Base-by-base conservation (phyloP, 2,888 invertebrate species). In the Heliconius hortense region DNA sequence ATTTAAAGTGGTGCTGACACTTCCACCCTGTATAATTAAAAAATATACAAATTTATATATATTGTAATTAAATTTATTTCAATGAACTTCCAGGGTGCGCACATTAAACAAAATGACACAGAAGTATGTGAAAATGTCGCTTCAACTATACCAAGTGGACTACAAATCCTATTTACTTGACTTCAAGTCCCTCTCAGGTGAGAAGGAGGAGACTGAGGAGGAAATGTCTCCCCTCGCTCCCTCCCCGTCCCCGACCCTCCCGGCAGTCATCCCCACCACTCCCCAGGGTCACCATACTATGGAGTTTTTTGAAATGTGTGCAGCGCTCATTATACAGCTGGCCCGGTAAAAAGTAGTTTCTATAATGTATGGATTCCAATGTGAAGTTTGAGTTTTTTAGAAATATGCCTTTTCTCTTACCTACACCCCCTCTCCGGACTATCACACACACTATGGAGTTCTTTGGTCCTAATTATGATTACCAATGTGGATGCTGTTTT, bases 301-400 rank as follows among this genome's bases (percentile, higher is more conserved):
- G 98, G 99, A 99, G 94, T 99, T 99, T 94, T 99, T 99, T 87
- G 99, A 99, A 94, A 99, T 99, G 99, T 99, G 99, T 91, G 99
- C 99, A 28, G 98, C 98, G 4, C 95, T 99, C 67, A 99, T 99
- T 83, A 99, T 99, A 79, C 99, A 99, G 83, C 95, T 99, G 79
- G 99, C 99, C 48, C 97, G 99, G 92, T 99, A 95, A 91, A 53
- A 21, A 26, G 21, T 24, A 56, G 43, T 28, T 11, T 21, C 56
- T 48, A 39, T 26, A 31, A 28, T 39, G n/a, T 24, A 59, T n/a
- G 21, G 28, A 7, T 35, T 35, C 13, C 43, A 15, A 39, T 70
- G 10, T 35, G 24, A 59, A 70, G 24, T 3, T 2, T n/a, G n/a
- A n/a, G n/a, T 35, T 24, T 59, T 66, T 21, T 64, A n/a, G 39